Percentiles rank a stretch among this genome's conserved stretches.
These are phyloP conservation scores for Rostratula benghalensis DNA, from an alignment of 2,113 vertebrate genomes.

Conservation along the genomic window DNA sequence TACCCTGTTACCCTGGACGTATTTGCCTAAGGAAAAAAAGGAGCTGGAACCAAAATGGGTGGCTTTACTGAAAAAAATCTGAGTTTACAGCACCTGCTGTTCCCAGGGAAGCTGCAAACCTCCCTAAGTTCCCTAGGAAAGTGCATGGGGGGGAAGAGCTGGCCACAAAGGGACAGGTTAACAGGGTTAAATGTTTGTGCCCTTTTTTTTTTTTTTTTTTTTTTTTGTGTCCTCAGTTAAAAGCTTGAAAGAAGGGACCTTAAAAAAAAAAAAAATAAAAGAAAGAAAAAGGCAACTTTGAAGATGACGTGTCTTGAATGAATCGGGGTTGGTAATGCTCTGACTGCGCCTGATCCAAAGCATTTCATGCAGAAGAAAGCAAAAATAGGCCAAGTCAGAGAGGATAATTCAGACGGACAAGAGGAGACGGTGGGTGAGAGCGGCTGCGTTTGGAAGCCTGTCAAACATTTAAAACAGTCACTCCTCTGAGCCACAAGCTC, in stretches of 20 bases:
- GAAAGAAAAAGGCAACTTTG: not conserved
- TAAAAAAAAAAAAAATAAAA: not conserved
- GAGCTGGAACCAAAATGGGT: not conserved
- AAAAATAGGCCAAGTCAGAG: conserved; percentile 62
- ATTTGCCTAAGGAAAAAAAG: not conserved
- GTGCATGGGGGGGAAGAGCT: not conserved
- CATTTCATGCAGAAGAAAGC: conserved; percentile 48
- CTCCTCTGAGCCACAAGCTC: not conserved
- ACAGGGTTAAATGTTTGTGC: rapidly evolving
- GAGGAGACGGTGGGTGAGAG: not conserved
- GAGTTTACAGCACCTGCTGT: rapidly evolving
- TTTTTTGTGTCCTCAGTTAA: not conserved
- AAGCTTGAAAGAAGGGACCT: not conserved
- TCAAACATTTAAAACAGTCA: not conserved
- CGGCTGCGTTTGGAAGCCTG: not conserved
- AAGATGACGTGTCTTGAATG: conserved; percentile 23
- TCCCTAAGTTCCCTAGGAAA: not conserved
- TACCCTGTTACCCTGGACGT: not conserved
- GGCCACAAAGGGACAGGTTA: not conserved
- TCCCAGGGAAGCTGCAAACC: rapidly evolving
- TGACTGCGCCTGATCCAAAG: not conserved
- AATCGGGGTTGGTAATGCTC: not conserved
- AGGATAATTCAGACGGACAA: conserved; percentile 18
- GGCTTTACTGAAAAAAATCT: not conserved
- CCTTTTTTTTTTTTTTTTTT: not conserved